A percentile compares a stretch with the other conserved stretches of the same genome.
Conservation (phyloP, 2,113 vertebrate species). For the Tetrao urogallus region DNA sequence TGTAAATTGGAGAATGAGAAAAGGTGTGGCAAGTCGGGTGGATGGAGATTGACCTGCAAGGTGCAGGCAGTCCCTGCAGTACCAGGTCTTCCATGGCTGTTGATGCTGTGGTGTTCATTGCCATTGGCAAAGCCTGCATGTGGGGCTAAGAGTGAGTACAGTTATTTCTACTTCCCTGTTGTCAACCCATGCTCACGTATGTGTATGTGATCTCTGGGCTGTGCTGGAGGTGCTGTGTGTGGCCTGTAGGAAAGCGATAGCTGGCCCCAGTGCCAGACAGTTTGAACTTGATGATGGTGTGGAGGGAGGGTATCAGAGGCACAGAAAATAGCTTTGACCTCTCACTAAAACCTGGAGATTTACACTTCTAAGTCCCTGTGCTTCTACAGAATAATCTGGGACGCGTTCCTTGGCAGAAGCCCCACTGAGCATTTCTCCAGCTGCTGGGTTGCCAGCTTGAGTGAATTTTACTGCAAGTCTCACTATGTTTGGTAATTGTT, state of each 20-base stretch:
- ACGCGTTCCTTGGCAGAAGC: constrained; percentile 28
- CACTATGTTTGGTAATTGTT: constrained; percentile 56
- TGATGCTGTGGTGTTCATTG: not conserved
- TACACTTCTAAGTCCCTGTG: not conserved
- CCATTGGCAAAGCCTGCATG: not conserved
- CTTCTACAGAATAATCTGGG: constrained; percentile 47
- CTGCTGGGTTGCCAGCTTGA: not conserved
- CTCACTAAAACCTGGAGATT: not conserved
- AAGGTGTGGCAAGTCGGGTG: not conserved
- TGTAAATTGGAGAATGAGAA: not conserved
- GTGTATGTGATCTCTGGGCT: not conserved
- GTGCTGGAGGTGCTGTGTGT: not conserved
- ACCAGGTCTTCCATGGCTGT: not conserved
- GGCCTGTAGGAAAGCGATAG: constrained; percentile 2
- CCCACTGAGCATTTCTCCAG: constrained; percentile 49
- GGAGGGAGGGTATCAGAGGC: not conserved
- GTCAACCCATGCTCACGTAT: not conserved
- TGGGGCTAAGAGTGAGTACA: not conserved
- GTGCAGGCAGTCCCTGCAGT: not conserved
- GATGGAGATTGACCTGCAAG: not conserved
- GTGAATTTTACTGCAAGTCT: constrained; percentile 44
- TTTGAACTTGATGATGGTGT: not conserved
- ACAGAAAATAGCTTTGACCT: constrained; percentile 29
- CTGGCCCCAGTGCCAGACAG: not conserved
- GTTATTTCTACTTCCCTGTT: constrained; percentile 32